A percentile compares a stretch with the other conserved stretches of the same genome.
phyloP scores from a whole-genome alignment of 2,888 invertebrate genomes.

The Acrocyrtus sp. region DNA sequence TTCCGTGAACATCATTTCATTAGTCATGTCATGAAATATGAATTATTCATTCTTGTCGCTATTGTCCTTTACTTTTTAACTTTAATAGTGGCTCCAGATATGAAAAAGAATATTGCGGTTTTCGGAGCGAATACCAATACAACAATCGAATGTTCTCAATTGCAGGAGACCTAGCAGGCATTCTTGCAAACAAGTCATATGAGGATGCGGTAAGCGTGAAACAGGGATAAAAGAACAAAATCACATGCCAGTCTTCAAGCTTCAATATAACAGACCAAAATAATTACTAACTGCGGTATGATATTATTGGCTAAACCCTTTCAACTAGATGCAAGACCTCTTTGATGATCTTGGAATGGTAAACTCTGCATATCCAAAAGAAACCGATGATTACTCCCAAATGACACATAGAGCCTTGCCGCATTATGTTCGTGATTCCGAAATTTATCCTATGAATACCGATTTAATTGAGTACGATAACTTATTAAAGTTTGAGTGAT shows the following conservation, averaged over 20 bases:
- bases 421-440: constrained; percentile 31
- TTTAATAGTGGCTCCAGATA: neutral
- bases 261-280: too few species aligned
- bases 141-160: neutral
- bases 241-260: too few species aligned
- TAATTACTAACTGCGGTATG: too few species aligned
- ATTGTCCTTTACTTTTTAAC: neutral
- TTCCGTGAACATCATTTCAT: neutral
- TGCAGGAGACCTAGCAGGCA: neutral
- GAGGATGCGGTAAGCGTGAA: neutral
- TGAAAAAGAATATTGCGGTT: neutral
- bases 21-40: too few species aligned
- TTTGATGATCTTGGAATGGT: constrained; percentile 50
- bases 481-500: too few species aligned
- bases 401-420: constrained; percentile 34
- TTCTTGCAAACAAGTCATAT: neutral
- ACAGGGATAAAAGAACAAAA: too few species aligned
- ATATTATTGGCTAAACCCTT: neutral
- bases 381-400: constrained; percentile 26
- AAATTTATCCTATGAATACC: constrained; percentile 22
- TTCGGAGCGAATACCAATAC: neutral
- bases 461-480: constrained; percentile 45
- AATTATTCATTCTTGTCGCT: too few species aligned
- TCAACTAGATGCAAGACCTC: constrained; percentile 9
- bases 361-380: constrained; percentile 22